phyloP scores from a whole-genome alignment of 2,888 invertebrate species.

The Omphaloscelis lunosa region DNA sequence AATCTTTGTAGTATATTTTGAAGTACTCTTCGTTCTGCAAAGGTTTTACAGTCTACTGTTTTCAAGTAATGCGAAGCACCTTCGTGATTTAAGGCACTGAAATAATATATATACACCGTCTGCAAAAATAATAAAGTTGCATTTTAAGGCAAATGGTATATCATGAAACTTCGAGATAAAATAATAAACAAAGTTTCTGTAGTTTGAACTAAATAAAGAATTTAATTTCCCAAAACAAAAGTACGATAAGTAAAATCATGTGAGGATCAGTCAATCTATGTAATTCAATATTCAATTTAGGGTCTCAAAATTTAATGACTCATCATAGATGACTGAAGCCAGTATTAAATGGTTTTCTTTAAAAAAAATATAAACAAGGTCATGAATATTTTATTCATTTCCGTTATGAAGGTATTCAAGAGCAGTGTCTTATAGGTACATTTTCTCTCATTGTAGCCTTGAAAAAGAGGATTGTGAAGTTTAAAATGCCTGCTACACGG shows the following conservation, averaged over 20 bases:
- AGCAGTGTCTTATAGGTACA: neutral
- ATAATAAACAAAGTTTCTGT: neutral
- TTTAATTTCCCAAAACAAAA: neutral
- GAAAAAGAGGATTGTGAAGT: neutral
- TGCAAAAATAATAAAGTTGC: neutral
- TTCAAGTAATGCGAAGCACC: conserved; percentile 5
- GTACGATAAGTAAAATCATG: neutral
- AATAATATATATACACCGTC: neutral
- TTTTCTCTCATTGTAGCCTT: neutral
- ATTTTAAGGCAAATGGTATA: neutral
- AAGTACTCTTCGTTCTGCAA: conserved; percentile 9
- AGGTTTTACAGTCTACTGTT: conserved; percentile 5
- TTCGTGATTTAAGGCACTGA: conserved; percentile 7
- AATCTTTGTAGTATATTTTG: conserved; percentile 19
- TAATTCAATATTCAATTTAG: neutral
- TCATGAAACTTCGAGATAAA: neutral
- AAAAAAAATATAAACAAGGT: neutral
- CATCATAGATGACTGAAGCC: neutral
- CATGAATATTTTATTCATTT: neutral
- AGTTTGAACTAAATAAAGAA: neutral
- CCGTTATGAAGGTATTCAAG: neutral
- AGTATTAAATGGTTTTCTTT: neutral
- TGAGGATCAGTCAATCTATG: neutral
- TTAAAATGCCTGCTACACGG: too few relatives aligned
- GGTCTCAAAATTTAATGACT: neutral